Conservation (phyloP, 2,888 invertebrate species). For the Aleiodes leptofemur region DNA sequence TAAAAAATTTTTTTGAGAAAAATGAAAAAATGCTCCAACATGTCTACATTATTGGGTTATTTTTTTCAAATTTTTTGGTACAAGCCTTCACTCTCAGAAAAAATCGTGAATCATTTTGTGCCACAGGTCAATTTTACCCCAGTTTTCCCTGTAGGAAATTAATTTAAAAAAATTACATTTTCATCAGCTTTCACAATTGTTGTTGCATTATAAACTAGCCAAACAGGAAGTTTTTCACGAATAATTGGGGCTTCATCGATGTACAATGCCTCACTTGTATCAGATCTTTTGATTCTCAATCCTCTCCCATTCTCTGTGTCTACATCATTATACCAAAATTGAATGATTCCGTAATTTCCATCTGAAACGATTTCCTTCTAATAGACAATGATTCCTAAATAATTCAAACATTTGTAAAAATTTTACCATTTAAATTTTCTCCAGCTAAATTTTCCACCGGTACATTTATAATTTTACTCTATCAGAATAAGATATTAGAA, state of each 20-base stretch:
- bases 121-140: too few relatives aligned
- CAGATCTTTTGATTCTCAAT: neutral
- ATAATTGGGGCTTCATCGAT: conserved; percentile 1
- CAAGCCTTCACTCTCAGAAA: too few relatives aligned
- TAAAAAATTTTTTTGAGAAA: too few relatives aligned
- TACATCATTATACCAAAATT: neutral
- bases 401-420: neutral
- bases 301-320: neutral
- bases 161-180: conserved; percentile 4
- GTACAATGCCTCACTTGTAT: neutral
- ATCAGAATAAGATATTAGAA: too few relatives aligned
- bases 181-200: neutral
- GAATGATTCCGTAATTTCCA: conserved; percentile 2
- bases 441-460: neutral
- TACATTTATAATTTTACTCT: neutral
- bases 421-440: neutral
- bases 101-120: neutral
- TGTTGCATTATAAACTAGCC: neutral
- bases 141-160: too few relatives aligned
- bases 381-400: too few relatives aligned
- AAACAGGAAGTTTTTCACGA: conserved; percentile 1
- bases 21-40: too few relatives aligned
- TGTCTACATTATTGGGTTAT: too few relatives aligned
- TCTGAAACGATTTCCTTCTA: neutral
- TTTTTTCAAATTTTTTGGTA: neutral